Evolutionary conservation across 2,113 vertebrate genomes (phyloP).

Genomic region (Vombatus ursinus): DNA sequence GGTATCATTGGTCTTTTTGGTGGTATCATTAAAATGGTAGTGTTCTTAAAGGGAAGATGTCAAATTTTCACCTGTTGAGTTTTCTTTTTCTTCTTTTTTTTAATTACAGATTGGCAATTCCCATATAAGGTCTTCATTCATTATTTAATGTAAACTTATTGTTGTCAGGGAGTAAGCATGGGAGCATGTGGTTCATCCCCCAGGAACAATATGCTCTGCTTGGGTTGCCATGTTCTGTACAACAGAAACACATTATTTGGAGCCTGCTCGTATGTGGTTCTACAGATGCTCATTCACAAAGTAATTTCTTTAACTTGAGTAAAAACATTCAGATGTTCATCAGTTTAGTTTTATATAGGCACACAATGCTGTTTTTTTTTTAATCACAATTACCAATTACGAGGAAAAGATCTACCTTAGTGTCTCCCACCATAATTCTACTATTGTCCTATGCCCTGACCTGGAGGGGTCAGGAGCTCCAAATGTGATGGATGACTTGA

Average conservation of each 20-base stretch:
- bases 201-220: background rate
- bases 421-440: background rate
- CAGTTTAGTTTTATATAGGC: background rate
- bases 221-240: background rate
- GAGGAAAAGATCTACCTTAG: background rate
- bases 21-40: background rate
- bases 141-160: slow-evolving; percentile 30
- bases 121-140: slow-evolving; percentile 1
- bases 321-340: slow-evolving; percentile 18
- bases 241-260: slow-evolving; percentile 20
- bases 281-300: slow-evolving; percentile 27
- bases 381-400: background rate
- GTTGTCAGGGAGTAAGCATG: slow-evolving; percentile 1
- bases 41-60: background rate
- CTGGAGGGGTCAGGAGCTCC: slow-evolving; percentile 22
- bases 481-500: slow-evolving; percentile 43
- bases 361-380: background rate
- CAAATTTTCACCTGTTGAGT: slow-evolving; percentile 65
- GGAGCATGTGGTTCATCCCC: background rate
- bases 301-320: slow-evolving; percentile 28
- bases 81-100: background rate
- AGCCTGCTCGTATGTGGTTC: background rate
- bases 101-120: slow-evolving; percentile 14
- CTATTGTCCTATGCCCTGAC: slow-evolving; percentile 35
- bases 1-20: background rate